Evolutionary conservation across 2,888 invertebrate genomes (phyloP), one percentile per base, ranked within the genome.

Genomic region (Stratiomys singularior): DNA sequence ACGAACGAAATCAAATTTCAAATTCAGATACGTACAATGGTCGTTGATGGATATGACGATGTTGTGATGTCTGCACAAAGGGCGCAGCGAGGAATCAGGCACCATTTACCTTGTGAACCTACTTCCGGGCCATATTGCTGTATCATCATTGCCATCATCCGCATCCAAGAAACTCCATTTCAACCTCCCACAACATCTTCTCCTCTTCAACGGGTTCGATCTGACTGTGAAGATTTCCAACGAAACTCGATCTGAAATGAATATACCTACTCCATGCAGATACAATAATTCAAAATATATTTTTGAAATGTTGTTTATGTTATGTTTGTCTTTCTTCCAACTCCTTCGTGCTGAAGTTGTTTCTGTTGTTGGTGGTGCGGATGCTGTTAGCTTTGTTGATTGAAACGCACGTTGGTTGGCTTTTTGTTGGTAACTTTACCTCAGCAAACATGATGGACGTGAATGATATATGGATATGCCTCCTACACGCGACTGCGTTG

Each of bases 161-260:
- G n/a, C n/a, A n/a, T 7, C 44, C 44, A 44, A 9, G 13, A 9
- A 44, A 44, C 13, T 13, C 7, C 13, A 7, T 9, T 44, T n/a
- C n/a, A n/a, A n/a, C n/a, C n/a, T n/a, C n/a, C n/a, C n/a, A n/a
- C 56, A 56, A 18, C 56, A 56, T 56, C 56, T 5, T 56, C 56
- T 15, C n/a, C 56, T n/a, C 4, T 44, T 56, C 56, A 18, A 15
- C 11, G 18, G 7, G 18, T 56, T 18, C 56, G n/a, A 13, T 9
- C 30, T 30, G 28, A 30, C 27, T n/a, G n/a, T n/a, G n/a, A n/a
- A n/a, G n/a, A 30, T 30, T 27, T 30, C 30, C 25, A n/a, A 28
- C 27, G 64, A 66, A 66, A 66, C 30, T 21, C 64, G 30, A 66
- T 27, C 64, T 66, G 27, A 66, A 28, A 66, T 66, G 30, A 66